phyloP scores from a whole-genome alignment of 35 echinoderm and acorn worm genomes.

The Chiridota heheva region DNA sequence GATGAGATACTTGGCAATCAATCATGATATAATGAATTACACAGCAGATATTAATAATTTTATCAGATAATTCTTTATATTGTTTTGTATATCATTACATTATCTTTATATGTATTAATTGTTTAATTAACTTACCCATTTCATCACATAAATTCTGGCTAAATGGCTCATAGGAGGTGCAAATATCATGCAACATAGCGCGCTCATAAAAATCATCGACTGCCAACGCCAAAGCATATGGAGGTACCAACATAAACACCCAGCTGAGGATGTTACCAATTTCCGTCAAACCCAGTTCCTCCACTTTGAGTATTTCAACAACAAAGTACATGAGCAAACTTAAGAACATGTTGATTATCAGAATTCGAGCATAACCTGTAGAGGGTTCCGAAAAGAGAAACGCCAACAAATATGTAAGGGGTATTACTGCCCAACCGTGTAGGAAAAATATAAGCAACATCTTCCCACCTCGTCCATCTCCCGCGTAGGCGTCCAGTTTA shows the following conservation, averaged over 20 bases:
- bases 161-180: constrained; percentile 44
- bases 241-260: constrained; percentile 68
- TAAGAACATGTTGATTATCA: constrained; percentile 61
- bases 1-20: too few relatives aligned
- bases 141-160: constrained; percentile 52
- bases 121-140: constrained; percentile 43
- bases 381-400: constrained; percentile 72
- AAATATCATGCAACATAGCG: constrained; percentile 39
- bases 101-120: too few relatives aligned
- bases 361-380: constrained; percentile 58
- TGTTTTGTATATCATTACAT: too few relatives aligned
- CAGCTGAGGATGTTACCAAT: constrained; percentile 46
- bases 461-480: constrained; percentile 38
- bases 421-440: constrained; percentile 86
- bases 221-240: constrained; percentile 61
- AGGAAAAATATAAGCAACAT: constrained; percentile 65
- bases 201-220: constrained; percentile 66
- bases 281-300: constrained; percentile 44
- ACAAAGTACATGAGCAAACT: constrained; percentile 58
- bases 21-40: too few relatives aligned
- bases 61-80: too few relatives aligned
- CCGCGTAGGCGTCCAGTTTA: constrained; percentile 51
- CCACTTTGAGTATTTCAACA: constrained; percentile 50
- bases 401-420: constrained; percentile 73
- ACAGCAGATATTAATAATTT: too few relatives aligned